A percentile compares a stretch with the other conserved stretches of the same genome.
Conservation (phyloP, 1,140 invertebrate genomes). For the Caenorhabditis brenneri region DNA sequence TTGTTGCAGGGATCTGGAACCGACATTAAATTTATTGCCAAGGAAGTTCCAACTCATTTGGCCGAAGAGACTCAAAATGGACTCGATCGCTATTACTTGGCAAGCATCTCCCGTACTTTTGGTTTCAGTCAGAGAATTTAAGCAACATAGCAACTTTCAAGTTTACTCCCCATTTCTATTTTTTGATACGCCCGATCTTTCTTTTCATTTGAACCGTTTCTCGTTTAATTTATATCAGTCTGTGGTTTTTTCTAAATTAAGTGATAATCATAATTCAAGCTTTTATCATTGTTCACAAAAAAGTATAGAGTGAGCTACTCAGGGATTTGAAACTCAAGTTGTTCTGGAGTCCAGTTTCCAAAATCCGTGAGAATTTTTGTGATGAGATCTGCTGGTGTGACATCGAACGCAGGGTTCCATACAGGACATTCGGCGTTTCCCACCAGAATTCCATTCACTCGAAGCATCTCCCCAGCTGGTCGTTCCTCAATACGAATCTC, state of each 20-base stretch:
- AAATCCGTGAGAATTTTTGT: slow-evolving; percentile 89
- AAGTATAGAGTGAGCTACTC: background rate
- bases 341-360: slow-evolving; percentile 74
- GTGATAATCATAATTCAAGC: no score
- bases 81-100: slow-evolving; percentile 73
- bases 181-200: slow-evolving; percentile 13
- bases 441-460: slow-evolving; percentile 78
- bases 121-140: slow-evolving; percentile 70
- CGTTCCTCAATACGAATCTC: slow-evolving; percentile 92
- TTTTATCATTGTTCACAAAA: no score
- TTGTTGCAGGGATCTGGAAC: slow-evolving; percentile 64
- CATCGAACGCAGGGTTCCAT: slow-evolving; percentile 99
- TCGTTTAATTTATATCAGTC: background rate
- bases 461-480: slow-evolving; percentile 86
- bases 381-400: slow-evolving; percentile 91
- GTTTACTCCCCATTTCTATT: background rate
- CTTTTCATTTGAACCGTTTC: background rate
- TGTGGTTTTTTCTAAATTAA: background rate
- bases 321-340: slow-evolving; percentile 42
- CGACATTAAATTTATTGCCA: slow-evolving; percentile 58
- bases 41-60: slow-evolving; percentile 58
- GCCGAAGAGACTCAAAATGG: slow-evolving; percentile 71
- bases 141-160: slow-evolving; percentile 68
- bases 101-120: slow-evolving; percentile 73
- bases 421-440: slow-evolving; percentile 80